Evolutionary conservation across 2,113 vertebrate genomes (phyloP), one percentile per base, ranked within the genome.

Genomic region (Chitala chitala): DNA sequence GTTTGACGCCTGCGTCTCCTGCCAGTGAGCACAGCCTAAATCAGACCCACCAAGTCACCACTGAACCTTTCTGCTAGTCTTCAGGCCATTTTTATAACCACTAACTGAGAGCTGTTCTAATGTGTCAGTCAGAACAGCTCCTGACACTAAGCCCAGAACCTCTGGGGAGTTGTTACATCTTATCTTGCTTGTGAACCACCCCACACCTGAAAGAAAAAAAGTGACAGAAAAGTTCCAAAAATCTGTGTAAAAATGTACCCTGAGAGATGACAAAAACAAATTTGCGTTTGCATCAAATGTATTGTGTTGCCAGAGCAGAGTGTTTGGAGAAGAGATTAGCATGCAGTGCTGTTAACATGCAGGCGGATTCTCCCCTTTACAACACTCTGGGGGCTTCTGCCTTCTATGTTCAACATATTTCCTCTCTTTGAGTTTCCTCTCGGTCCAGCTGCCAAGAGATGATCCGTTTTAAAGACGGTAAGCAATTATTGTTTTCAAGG

Each of bases 361-460:
- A 59, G 40, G 17, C 54, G n/a, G 40, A 36, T 33, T 24, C 64
- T 17, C 22, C 64, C 64, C 20, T 2, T 8, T 22, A 44, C 46
- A 29, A 68, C 40, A 48, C 54, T 59, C 64, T 46, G n/a, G 46
- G 64, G 48, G 48, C n/a, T 46, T 68, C 46, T 29, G 46, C 42
- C 3, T 72, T 40, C 42, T 59, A 29, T 72, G 54, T 59, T 59
- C 38, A 29, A 72, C 70, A 72, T 29, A 26, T 44, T 61, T 61
- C 38, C 8, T 22, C 40, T 31, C 36, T 68, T 68, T 68, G 38
- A 68, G 31, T 51, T 31, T 51, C 68, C 44, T 72, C 55, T 72
- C 17, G 31, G 24, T 58, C 55, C 71, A 72, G 54, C 54, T 72
- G 54, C 71, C 71, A 72, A 72, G 55, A 61, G 29, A 44, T 29